These are phyloP conservation scores for Shargacucullia verbasci DNA, from an alignment of 2,888 invertebrate genomes.

Conservation along the genomic window DNA sequence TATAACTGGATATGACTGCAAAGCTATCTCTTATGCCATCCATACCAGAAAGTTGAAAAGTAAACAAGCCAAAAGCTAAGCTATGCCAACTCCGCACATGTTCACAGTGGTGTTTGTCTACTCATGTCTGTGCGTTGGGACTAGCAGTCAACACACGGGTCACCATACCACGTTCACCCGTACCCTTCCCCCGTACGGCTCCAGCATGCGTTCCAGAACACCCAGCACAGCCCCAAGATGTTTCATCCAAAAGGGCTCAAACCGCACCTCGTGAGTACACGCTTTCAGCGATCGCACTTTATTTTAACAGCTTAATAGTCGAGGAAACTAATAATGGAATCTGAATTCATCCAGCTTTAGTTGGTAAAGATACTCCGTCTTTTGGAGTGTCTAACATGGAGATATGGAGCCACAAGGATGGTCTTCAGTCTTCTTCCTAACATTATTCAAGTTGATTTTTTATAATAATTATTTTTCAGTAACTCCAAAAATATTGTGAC, in stretches of 20 bases:
- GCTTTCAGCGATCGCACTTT: constrained; percentile 2
- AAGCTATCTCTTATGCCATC: no score
- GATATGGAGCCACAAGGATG: no score
- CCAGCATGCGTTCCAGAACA: constrained; percentile 90
- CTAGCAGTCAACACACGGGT: constrained; percentile 89
- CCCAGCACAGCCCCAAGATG: constrained; percentile 87
- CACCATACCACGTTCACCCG: constrained; percentile 93
- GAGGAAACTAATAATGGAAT: no score
- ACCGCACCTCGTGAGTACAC: constrained; percentile 87
- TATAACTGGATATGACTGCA: no score
- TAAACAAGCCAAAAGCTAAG: constrained; percentile 9
- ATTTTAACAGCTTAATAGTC: no score
- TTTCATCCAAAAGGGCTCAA: constrained; percentile 90
- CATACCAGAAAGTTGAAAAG: background rate
- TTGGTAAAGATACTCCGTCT: no score
- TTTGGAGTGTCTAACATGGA: no score
- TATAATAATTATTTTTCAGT: no score
- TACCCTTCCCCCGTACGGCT: constrained; percentile 90
- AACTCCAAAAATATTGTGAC: no score
- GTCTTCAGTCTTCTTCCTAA: no score
- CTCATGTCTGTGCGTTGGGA: constrained; percentile 85
- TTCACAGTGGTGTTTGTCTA: constrained; percentile 83
- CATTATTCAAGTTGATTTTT: no score
- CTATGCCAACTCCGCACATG: constrained; percentile 64
- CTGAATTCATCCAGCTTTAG: no score